Conservation (phyloP, 2,888 invertebrate species). For the Synanthedon tipuliformis region DNA sequence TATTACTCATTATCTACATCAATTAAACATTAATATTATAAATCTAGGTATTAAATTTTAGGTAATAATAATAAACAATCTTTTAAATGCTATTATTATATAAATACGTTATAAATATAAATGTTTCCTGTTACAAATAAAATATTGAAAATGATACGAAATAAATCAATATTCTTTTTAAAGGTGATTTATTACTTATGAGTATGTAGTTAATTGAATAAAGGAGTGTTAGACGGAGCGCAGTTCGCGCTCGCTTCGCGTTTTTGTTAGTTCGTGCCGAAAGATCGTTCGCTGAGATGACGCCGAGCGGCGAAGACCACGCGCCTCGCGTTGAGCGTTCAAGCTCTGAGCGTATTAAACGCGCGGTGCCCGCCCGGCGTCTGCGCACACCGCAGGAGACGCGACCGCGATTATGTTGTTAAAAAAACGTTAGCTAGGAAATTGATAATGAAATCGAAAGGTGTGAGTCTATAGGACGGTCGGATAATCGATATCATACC, state of each 20-base stretch:
- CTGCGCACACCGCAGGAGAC: constrained; percentile 34
- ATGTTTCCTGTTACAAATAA: constrained; percentile 72
- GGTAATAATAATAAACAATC: constrained; percentile 72
- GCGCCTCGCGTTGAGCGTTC: constrained; percentile 8
- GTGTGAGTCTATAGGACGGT: constrained; percentile 67
- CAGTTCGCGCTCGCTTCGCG: constrained; percentile 59
- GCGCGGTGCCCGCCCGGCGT: constrained; percentile 1
- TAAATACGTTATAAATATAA: constrained; percentile 72
- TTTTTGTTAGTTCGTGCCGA: constrained; percentile 55
- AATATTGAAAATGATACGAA: constrained; percentile 70
- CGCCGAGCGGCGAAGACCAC: constrained; percentile 12
- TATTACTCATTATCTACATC: constrained; percentile 67
- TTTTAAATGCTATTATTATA: constrained; percentile 72
- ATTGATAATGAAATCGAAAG: constrained; percentile 69
- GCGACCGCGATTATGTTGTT: constrained; percentile 66
- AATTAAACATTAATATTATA: constrained; percentile 70
- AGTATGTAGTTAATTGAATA: constrained; percentile 70
- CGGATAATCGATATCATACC: constrained; percentile 68
- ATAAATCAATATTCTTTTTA: constrained; percentile 70
- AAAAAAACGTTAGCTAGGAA: constrained; percentile 67
- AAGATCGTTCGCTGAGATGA: constrained; percentile 51
- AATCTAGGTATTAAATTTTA: constrained; percentile 70
- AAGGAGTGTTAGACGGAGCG: constrained; percentile 61
- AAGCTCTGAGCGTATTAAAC: constrained; percentile 4
- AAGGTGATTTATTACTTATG: constrained; percentile 69